Evolutionary conservation across 2,888 invertebrate genomes (phyloP), one percentile per base, ranked within the genome.

Genomic region (Tenthredo distinguenda): DNA sequence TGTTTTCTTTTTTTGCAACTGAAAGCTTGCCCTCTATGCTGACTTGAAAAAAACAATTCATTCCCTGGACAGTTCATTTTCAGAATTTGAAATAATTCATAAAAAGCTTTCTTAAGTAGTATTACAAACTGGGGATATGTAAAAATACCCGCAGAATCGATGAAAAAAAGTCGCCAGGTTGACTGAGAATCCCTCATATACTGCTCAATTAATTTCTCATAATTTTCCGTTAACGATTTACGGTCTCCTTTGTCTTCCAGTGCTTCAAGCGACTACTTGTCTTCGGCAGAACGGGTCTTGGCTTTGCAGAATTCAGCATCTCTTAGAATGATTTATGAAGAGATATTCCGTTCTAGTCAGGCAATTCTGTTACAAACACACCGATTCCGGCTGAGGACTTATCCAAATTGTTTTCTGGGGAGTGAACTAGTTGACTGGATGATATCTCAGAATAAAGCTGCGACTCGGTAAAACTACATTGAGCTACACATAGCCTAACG

Each of bases 391-490:
- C 94, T 97, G 26, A 95, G 97, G 87, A 96, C 96, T 87, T 97
- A 97, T 93, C 95, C 95, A 86, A 96, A 96, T 81, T 97, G 97
- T 88, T 96, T 98, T 94, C 94, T 96, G 21, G 98, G 98, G 2
- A 96, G 96, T 86, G 97, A 98, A 90, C 93, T 98, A 15, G 96
- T 98, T 5, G 97, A 98, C 91, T 98, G 98, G 98, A 94, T 98
- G 26, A 95, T 97, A 91, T 95, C 96, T 83, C 96, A 97, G 90
- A 96, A 97, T 86, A 96, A 96, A 91, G 96, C 97, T 65, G 96
- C 96, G 82, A 96, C 96, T 0, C 96, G 97, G 97, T 97, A 93
- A 88, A 50, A 81, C 58, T 43, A 18, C 2, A n/a, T 55, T 43
- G 43, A 68, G 34, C 34, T 31, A 65, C 50, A 50, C 4, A 18